A percentile compares a stretch with the other conserved stretches of the same genome.
Conservation (phyloP, 2,888 invertebrate genomes). For the Caenorhabditis becei region DNA sequence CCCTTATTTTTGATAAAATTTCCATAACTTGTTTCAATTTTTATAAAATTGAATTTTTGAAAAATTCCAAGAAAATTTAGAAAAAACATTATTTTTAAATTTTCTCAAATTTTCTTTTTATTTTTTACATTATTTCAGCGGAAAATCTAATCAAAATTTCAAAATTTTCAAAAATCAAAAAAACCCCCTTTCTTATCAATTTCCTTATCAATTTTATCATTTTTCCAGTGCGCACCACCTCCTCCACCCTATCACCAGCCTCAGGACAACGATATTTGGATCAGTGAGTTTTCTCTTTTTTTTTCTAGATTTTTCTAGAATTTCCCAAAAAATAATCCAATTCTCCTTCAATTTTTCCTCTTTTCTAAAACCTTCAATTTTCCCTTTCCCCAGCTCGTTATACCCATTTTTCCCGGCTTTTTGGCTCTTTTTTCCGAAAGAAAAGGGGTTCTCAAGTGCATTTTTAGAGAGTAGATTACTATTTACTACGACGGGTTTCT, state of each 20-base stretch:
- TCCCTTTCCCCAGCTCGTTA: neutral
- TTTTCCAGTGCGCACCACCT: slow-evolving; percentile 72
- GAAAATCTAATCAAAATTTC: no score
- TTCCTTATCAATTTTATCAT: neutral
- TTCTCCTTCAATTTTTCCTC: slow-evolving; percentile 13
- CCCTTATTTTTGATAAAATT: no score
- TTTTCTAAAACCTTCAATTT: slow-evolving; percentile 30
- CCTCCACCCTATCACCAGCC: slow-evolving; percentile 71
- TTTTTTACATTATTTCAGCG: no score
- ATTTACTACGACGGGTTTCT: no score
- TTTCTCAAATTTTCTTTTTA: slow-evolving; percentile 6
- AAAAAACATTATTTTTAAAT: neutral
- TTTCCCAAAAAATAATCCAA: neutral
- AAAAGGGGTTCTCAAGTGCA: neutral
- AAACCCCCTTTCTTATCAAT: no score
- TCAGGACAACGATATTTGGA: slow-evolving; percentile 67
- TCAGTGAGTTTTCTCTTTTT: slow-evolving; percentile 64
- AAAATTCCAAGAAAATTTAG: no score
- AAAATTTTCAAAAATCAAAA: no score
- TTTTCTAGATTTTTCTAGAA: slow-evolving; percentile 18
- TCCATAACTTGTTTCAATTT: no score
- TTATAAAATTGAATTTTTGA: no score
- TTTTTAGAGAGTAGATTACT: neutral
- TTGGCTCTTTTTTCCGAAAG: neutral
- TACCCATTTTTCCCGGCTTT: neutral